Evolutionary conservation across 2,797 vertebrate species (phyloP).

Genomic region (Eulemur mongoz): DNA sequence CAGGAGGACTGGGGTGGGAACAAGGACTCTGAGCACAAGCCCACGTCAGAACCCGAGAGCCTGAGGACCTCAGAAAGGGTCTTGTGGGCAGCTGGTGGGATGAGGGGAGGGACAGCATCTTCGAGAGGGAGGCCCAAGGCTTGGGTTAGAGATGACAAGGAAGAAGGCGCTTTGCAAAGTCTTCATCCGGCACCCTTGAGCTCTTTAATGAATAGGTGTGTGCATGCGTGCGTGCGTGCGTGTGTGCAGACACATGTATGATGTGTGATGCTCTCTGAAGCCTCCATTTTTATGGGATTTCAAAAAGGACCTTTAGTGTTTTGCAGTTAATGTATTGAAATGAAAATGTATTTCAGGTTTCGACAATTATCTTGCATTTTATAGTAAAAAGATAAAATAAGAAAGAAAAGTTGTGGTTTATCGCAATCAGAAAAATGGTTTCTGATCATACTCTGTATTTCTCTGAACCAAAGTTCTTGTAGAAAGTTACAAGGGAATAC

Average conservation of each 20-base stretch:
- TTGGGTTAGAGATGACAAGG: neutral
- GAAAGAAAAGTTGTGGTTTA: neutral
- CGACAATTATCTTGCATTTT: neutral
- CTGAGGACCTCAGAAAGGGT: neutral
- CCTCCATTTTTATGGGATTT: neutral
- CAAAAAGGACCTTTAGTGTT: neutral
- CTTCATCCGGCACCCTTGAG: neutral
- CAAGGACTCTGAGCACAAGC: neutral
- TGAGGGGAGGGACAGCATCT: neutral
- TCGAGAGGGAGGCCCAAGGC: neutral
- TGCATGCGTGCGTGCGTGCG: neutral
- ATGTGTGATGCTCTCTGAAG: neutral
- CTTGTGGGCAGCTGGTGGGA: neutral
- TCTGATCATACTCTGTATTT: neutral
- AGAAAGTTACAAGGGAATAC: accelerated
- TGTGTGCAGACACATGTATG: neutral
- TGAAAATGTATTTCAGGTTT: neutral
- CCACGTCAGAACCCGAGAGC: neutral
- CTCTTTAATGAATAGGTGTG: neutral
- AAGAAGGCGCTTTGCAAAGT: neutral
- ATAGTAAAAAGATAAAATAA: neutral
- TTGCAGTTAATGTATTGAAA: slow-evolving; percentile 1
- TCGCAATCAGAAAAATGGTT: no score
- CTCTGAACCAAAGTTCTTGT: neutral
- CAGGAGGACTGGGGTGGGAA: accelerated